Base-by-base conservation (phyloP, 1,140 invertebrate species). In the Drosophila nannoptera region DNA sequence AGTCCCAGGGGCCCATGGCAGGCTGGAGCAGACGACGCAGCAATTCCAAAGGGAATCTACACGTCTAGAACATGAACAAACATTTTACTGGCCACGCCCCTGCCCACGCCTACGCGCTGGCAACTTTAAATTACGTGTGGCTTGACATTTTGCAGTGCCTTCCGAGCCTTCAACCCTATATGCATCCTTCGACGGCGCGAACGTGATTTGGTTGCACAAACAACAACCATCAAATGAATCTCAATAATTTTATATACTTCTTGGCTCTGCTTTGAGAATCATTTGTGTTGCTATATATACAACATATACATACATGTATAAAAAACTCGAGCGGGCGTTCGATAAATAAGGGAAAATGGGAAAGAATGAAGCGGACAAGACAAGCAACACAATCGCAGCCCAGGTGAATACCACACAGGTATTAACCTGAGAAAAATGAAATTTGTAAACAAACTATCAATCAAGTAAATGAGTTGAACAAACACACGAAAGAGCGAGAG, bases 391-490 rank as follows among this genome's bases (percentile, higher is more conserved):
- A 52, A 52, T 16, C 35, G 54, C n/a, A 69, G 70, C 68, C 73
- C 61, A 69, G 61, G 67, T 69, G 67, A 52, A 69, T 52, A 53
- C 61, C 52, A 52, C 61, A 65, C 55, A 64, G 60, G 45, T 43
- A 69, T 69, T 69, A 56, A 63, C 11, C 42, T 73, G 78, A 80
- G 67, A 42, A 8, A 73, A 82, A 81, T 82, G 73, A 68, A 82
- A 71, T 81, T 81, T 82, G 78, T 82, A 81, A 81, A 82, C 78
- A 81, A 81, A 82, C 78, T 81, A 81, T 81, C 78, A 81, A 81
- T 81, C 78, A 81, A 77, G 70, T 70, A 72, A 81, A 77, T 69
- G 61, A 67, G 49, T 38, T 61, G 69, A 67, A 71, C 50, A 71
- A 71, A 71, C 69, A 71, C 63, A 7, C 49, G 8, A 6, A 4